Base-by-base conservation (phyloP, 2,888 invertebrate genomes). In the Chloromyia formosa region DNA sequence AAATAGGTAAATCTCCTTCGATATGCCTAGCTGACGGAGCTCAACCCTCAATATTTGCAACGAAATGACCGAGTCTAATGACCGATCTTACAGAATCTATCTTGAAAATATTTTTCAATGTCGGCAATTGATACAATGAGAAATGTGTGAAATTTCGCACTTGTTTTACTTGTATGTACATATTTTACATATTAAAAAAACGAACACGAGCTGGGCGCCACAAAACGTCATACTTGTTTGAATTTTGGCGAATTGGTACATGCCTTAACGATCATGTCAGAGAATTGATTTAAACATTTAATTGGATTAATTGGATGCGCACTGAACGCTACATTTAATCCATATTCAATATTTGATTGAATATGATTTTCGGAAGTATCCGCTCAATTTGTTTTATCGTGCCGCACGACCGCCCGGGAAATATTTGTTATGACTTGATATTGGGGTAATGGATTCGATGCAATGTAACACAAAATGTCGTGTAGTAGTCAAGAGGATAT, bases 311-410 rank as follows among this genome's bases (percentile, higher is more conserved):
- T 62, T 62, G 35, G 23, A 40, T 35, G 7, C 2, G 7, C 27
- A 40, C 10, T 14, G 40, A 62, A 62, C 62, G 62, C 27, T 35
- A 35, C 22, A 62, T 62, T 62, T 62, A 49, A 49, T 22, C 40
- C 27, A 35, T 35, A 35, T 35, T 64, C 40, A 64, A 16, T 64
- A 18, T 35, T 35, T 35, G 2, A 35, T 35, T 35, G 14, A 42
- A 54, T 14, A 71, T 16, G n/a, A 23, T 35, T 12, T n/a, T 27
- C 40, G 71, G 58, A 71, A 58, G 40, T 58, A 58, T 69, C 68
- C 53, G 68, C 54, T 69, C 68, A 16, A 69, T 53, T 69, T 27
- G 23, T n/a, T 64, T 27, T 40, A 23, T 61, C n/a, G n/a, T n/a
- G n/a, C n/a, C n/a, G n/a, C n/a, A n/a, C n/a, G n/a, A n/a, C n/a